A percentile compares a stretch with the other conserved stretches of the same genome.
Conservation (phyloP, 2,888 invertebrate genomes). For the Agrypnus murinus region DNA sequence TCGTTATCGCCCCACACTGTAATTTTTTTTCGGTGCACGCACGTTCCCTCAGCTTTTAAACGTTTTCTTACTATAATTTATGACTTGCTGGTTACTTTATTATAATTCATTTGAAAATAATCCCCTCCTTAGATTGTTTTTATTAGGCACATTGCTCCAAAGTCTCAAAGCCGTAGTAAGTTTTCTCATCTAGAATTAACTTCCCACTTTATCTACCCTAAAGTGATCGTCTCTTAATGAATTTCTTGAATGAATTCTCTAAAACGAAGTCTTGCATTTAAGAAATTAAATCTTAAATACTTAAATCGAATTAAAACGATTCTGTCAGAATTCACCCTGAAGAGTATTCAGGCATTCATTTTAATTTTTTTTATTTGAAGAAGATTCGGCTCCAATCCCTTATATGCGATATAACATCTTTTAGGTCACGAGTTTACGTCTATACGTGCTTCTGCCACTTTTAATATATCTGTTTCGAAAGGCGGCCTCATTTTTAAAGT, state of each 20-base stretch:
- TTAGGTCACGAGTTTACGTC: background rate
- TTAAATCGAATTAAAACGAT: too few relatives aligned
- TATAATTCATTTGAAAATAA: too few relatives aligned
- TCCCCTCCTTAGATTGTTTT: too few relatives aligned
- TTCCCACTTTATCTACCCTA: slow-evolving; percentile 7
- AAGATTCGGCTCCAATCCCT: background rate
- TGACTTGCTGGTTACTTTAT: too few relatives aligned
- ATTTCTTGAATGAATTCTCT: slow-evolving; percentile 11
- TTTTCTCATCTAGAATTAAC: slow-evolving; percentile 4
- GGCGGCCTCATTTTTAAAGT: slow-evolving; percentile 9
- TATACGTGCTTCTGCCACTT: slow-evolving; percentile 10
- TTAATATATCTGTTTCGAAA: slow-evolving; percentile 11
- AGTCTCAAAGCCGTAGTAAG: background rate
- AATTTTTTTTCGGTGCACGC: slow-evolving; percentile 33
- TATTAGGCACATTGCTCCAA: too few relatives aligned
- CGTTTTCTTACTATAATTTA: too few relatives aligned
- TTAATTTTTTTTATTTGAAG: too few relatives aligned
- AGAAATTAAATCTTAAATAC: slow-evolving; percentile 9
- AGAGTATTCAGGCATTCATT: background rate
- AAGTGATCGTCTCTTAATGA: slow-evolving; percentile 23
- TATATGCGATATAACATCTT: background rate
- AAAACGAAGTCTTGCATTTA: background rate
- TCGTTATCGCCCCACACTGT: slow-evolving; percentile 22
- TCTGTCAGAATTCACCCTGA: background rate
- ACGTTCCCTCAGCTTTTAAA: background rate